A percentile compares a stretch with the other conserved stretches of the same genome.
Evolutionary conservation across 2,113 vertebrate genomes (phyloP).

Genomic region (Passerina amoena): DNA sequence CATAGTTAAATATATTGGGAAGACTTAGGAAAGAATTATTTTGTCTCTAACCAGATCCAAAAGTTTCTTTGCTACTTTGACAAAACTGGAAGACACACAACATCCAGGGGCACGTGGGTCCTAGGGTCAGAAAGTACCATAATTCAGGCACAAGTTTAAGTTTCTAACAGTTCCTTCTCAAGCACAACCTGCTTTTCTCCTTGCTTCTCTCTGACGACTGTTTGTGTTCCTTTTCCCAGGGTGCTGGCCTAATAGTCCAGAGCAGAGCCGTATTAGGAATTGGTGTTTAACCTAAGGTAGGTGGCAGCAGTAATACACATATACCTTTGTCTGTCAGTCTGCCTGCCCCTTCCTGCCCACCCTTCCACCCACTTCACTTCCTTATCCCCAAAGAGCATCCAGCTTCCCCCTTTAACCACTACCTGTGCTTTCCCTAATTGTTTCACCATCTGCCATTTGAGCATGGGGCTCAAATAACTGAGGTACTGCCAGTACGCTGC

Average conservation of each 20-base stretch:
- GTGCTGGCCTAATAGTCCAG: conserved; percentile 43
- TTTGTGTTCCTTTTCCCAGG: conserved; percentile 6
- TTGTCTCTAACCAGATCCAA: background rate
- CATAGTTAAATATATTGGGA: background rate
- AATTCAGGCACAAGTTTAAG: background rate
- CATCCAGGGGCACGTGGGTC: background rate
- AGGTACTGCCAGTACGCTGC: background rate
- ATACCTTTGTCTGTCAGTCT: background rate
- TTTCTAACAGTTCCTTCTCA: background rate
- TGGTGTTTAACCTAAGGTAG: background rate
- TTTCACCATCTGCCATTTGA: background rate
- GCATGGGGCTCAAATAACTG: too few species aligned
- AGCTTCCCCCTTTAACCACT: background rate
- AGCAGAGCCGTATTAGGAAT: conserved; percentile 51
- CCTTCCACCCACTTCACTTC: too few species aligned
- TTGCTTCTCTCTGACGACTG: background rate
- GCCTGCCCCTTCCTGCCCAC: background rate
- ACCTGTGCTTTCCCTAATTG: accelerated
- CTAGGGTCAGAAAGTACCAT: background rate
- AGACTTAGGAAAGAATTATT: background rate
- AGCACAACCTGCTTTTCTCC: background rate
- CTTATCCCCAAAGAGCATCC: background rate
- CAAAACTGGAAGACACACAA: background rate
- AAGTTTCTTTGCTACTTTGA: background rate
- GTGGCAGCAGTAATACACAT: background rate